phyloP scores from a whole-genome alignment of 2,888 invertebrate genomes.

The Harpagoxenus sublaevis region DNA sequence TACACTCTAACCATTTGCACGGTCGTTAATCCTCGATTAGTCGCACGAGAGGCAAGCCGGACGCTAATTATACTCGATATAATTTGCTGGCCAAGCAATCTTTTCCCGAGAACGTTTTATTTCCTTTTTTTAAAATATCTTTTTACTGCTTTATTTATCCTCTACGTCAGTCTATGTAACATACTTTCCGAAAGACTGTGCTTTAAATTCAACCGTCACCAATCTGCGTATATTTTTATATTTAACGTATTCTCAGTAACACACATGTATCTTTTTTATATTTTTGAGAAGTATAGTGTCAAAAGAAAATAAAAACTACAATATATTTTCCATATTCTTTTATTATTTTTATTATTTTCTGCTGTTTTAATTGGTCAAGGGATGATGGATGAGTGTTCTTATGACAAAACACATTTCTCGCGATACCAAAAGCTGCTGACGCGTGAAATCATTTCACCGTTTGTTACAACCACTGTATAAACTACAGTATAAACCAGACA shows the following conservation, averaged over 20 bases:
- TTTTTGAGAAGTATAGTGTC: neutral
- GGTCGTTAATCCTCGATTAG: slow-evolving; percentile 29
- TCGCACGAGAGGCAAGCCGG: slow-evolving; percentile 1
- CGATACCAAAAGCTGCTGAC: neutral
- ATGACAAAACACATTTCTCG: neutral
- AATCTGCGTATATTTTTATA: neutral
- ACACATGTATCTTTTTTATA: neutral
- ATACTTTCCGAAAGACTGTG: neutral
- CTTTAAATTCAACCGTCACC: neutral
- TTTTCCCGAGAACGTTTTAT: slow-evolving; percentile 9
- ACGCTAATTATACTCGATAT: slow-evolving; percentile 29
- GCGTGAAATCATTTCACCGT: slow-evolving; percentile 18
- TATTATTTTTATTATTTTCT: neutral
- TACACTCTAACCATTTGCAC: slow-evolving; percentile 9
- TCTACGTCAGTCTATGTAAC: neutral
- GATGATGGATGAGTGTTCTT: slow-evolving; percentile 19
- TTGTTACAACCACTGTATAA: neutral
- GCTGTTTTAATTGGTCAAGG: neutral
- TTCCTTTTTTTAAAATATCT: neutral
- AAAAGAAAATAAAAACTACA: neutral
- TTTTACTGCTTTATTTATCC: neutral
- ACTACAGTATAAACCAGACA: slow-evolving; percentile 18
- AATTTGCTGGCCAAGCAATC: neutral
- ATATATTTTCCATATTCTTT: neutral
- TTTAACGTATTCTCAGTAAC: neutral